Evolutionary conservation across 1,140 invertebrate species (phyloP).

Genomic region (Dreissena polymorpha): DNA sequence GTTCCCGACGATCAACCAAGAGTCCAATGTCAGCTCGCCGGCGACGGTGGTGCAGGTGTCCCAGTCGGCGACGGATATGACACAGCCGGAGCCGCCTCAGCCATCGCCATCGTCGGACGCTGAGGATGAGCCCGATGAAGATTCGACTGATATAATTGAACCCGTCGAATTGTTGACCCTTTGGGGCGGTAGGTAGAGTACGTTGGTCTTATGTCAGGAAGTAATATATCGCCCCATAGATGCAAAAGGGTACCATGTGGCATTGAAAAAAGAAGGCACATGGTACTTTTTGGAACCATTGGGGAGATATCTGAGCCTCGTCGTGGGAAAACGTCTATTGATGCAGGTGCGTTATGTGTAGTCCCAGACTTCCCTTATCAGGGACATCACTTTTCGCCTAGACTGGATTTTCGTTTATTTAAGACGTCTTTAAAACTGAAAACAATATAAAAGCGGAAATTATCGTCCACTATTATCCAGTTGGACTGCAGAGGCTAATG

Average conservation of each 20-base stretch:
- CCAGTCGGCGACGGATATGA: conserved; percentile 21
- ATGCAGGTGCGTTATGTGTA: background rate
- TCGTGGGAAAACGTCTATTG: background rate
- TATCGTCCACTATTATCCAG: too few relatives aligned
- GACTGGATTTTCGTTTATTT: too few relatives aligned
- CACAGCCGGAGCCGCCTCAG: background rate
- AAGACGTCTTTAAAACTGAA: too few relatives aligned
- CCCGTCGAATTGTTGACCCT: conserved; percentile 43
- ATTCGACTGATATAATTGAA: conserved; percentile 8
- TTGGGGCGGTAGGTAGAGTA: conserved; percentile 52
- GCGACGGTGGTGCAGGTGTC: conserved; percentile 19
- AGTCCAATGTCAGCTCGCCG: conserved; percentile 26
- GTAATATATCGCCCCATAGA: too few relatives aligned
- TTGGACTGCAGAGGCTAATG: too few relatives aligned
- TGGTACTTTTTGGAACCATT: too few relatives aligned
- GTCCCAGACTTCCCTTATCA: too few relatives aligned
- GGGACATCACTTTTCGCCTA: too few relatives aligned
- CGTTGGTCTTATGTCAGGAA: background rate
- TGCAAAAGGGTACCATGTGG: too few relatives aligned
- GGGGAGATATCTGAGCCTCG: background rate
- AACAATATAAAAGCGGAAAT: too few relatives aligned
- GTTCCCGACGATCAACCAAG: conserved; percentile 56
- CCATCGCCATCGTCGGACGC: background rate
- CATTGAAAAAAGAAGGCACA: too few relatives aligned
- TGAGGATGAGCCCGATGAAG: background rate